These are phyloP conservation scores for Acrobasis suavella DNA, from an alignment of 2,888 invertebrate genomes.

Conservation along the genomic window DNA sequence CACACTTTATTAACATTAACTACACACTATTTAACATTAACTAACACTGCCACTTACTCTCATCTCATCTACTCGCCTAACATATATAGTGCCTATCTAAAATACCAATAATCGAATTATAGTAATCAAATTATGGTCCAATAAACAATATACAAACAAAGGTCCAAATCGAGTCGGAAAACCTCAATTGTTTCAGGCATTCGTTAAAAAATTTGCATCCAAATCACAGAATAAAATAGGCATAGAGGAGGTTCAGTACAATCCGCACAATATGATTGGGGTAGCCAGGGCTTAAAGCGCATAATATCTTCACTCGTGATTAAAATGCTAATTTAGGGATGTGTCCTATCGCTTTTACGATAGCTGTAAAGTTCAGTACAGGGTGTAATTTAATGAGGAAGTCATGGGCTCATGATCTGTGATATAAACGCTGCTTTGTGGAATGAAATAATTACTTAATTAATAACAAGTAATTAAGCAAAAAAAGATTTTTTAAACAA, in stretches of 20 bases:
- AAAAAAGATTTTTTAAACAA: no score
- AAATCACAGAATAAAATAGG: conserved; percentile 1
- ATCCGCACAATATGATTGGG: conserved; percentile 3
- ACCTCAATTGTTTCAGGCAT: no score
- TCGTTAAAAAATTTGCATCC: not conserved
- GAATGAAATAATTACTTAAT: not conserved
- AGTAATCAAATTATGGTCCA: no score
- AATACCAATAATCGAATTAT: no score
- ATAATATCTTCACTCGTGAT: conserved; percentile 11
- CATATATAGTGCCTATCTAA: no score
- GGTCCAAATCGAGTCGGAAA: no score
- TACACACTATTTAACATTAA: no score
- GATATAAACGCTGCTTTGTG: not conserved
- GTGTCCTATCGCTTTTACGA: conserved; percentile 16
- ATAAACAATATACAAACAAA: no score
- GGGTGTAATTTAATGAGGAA: conserved; percentile 1
- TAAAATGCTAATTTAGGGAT: conserved; percentile 9
- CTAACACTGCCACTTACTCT: no score
- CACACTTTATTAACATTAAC: no score
- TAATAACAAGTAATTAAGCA: not conserved
- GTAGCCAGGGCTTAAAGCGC: conserved; percentile 4
- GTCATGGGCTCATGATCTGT: not conserved
- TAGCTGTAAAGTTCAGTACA: conserved; percentile 4
- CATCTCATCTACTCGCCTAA: no score
- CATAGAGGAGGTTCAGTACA: no score